Conservation (phyloP, 1,140 invertebrate species). For the Drosophila nikananu region DNA sequence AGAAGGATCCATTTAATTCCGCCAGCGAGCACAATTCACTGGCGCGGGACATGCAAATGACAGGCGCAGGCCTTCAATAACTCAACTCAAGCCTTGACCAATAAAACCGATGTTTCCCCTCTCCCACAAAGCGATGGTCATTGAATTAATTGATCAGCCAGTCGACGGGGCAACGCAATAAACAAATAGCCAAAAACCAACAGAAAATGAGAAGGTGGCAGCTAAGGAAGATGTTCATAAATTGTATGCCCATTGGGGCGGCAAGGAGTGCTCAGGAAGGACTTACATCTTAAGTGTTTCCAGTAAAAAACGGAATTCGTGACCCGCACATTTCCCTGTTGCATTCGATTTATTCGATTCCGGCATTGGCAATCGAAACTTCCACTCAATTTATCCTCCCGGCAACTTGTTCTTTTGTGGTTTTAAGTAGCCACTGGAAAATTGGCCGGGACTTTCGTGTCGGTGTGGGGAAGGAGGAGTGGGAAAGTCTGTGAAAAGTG, state of each 20-base stretch:
- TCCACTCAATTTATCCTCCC: slow-evolving; percentile 65
- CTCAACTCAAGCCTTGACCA: slow-evolving; percentile 43
- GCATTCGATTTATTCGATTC: slow-evolving; percentile 50
- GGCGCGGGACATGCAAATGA: slow-evolving; percentile 62
- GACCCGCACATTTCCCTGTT: slow-evolving; percentile 35
- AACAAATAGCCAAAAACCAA: slow-evolving; percentile 51
- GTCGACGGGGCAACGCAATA: slow-evolving; percentile 37
- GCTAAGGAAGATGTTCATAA: slow-evolving; percentile 50
- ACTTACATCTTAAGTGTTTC: slow-evolving; percentile 6
- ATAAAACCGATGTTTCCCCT: slow-evolving; percentile 31
- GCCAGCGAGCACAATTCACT: slow-evolving; percentile 45
- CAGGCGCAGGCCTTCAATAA: slow-evolving; percentile 52
- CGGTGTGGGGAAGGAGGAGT: too few species aligned
- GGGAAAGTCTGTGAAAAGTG: slow-evolving; percentile 15
- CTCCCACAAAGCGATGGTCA: slow-evolving; percentile 31
- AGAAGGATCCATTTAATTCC: slow-evolving; percentile 55
- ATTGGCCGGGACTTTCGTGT: slow-evolving; percentile 19
- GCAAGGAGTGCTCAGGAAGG: slow-evolving; percentile 1
- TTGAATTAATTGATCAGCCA: slow-evolving; percentile 73
- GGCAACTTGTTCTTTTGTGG: slow-evolving; percentile 54
- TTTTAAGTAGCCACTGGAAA: slow-evolving; percentile 54
- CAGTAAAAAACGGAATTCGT: slow-evolving; percentile 3
- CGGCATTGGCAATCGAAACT: slow-evolving; percentile 30
- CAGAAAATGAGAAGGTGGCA: neutral
- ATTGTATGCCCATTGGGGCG: slow-evolving; percentile 29